A percentile compares a stretch with the other conserved stretches of the same genome.
These are phyloP conservation scores for Gobius niger DNA, from an alignment of 2,113 vertebrate genomes.

Conservation along the genomic window DNA sequence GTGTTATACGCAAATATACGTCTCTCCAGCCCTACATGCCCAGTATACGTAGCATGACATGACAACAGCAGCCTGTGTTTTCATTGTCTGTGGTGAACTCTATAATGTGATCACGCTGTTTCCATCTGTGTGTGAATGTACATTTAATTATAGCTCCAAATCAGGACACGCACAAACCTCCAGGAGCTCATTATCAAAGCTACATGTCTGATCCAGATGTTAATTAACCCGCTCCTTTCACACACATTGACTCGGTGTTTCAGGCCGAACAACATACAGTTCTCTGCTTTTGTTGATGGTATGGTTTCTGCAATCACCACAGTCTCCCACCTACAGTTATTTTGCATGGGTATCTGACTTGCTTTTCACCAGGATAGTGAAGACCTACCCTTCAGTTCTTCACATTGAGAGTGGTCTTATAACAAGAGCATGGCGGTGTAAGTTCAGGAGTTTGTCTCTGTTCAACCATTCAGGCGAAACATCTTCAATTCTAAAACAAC, in stretches of 20 bases:
- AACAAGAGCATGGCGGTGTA: too few relatives aligned
- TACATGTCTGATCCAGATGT: constrained; percentile 4
- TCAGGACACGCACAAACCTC: not conserved
- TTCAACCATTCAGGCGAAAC: too few relatives aligned
- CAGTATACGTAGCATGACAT: not conserved
- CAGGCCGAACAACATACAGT: not conserved
- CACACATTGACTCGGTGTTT: constrained; percentile 8
- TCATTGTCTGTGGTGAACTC: constrained; percentile 1
- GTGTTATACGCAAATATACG: too few relatives aligned
- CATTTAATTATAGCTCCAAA: constrained; percentile 12
- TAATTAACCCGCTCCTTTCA: constrained; percentile 2
- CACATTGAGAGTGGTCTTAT: too few relatives aligned
- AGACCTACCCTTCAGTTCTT: too few relatives aligned
- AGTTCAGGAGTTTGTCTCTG: too few relatives aligned
- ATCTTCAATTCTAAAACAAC: too few relatives aligned
- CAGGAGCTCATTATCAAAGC: constrained; percentile 10
- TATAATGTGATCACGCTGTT: not conserved
- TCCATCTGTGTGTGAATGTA: constrained; percentile 4
- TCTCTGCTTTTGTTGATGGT: constrained; percentile 12
- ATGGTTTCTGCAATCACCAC: not conserved
- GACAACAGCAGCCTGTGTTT: not conserved
- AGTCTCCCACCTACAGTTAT: not conserved
- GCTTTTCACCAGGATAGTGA: too few relatives aligned
- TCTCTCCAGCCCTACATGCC: too few relatives aligned
- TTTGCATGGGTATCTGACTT: too few relatives aligned